These are phyloP conservation scores for Pantelozetes paolii DNA, from an alignment of 2,888 invertebrate species.

Conservation along the genomic window DNA sequence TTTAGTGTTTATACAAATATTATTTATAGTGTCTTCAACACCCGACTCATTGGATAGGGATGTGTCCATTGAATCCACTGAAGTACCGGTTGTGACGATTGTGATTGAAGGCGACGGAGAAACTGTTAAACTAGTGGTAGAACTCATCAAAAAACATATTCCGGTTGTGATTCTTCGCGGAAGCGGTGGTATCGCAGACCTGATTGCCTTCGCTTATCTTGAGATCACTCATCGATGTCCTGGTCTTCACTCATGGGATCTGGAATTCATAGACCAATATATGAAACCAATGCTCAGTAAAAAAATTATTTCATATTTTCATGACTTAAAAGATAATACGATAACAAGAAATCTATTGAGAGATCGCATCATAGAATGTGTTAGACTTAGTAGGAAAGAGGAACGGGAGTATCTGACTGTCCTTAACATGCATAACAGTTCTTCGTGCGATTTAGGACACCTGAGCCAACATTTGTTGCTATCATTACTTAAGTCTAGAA, in stretches of 20 bases:
- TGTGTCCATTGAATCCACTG: conserved; percentile 42
- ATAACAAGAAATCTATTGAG: conserved; percentile 51
- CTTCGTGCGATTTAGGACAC: conserved; percentile 51
- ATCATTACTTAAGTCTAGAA: conserved; percentile 51
- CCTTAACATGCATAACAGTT: conserved; percentile 51
- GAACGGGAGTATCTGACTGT: conserved; percentile 52
- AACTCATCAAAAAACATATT: conserved; percentile 52
- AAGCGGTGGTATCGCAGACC: conserved; percentile 53
- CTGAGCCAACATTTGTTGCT: conserved; percentile 52
- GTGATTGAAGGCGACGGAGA: conserved; percentile 53
- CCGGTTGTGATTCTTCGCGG: conserved; percentile 53
- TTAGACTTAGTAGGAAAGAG: conserved; percentile 50
- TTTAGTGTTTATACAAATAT: not conserved
- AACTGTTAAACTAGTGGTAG: conserved; percentile 51
- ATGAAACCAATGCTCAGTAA: conserved; percentile 53
- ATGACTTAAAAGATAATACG: conserved; percentile 52
- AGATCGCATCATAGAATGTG: conserved; percentile 53
- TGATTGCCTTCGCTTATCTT: conserved; percentile 52
- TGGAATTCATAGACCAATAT: conserved; percentile 52
- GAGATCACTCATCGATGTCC: conserved; percentile 51
- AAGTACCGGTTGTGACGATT: conserved; percentile 52
- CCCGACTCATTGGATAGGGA: not conserved
- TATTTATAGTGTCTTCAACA: not conserved
- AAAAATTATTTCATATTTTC: conserved; percentile 51
- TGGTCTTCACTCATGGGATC: conserved; percentile 46